Evolutionary conservation across 2,113 vertebrate species (phyloP).

Genomic region (Pomatorhinus ruficollis): DNA sequence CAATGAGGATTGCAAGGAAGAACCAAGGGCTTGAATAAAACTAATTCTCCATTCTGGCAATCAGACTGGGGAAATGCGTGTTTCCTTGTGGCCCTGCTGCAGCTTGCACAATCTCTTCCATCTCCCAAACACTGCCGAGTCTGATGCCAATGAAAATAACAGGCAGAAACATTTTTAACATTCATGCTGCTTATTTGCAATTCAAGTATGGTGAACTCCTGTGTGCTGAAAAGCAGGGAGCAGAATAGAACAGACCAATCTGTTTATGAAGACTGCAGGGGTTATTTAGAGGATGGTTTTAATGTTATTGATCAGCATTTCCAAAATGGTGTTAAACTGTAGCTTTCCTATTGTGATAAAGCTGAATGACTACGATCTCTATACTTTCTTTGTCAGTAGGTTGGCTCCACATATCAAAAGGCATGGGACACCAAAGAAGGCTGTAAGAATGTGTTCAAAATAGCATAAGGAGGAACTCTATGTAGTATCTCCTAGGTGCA

Average conservation of each 20-base stretch:
- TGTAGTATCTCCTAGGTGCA: background rate
- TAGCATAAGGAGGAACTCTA: background rate
- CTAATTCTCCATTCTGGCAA: background rate
- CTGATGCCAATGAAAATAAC: constrained; percentile 8
- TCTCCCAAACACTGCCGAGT: background rate
- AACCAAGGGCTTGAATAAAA: background rate
- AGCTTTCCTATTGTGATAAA: background rate
- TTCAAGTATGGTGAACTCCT: background rate
- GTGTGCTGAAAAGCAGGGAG: background rate
- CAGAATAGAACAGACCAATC: background rate
- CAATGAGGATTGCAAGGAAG: background rate
- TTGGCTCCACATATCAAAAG: background rate
- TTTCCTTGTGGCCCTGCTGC: background rate
- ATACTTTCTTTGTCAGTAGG: background rate
- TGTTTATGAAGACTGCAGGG: background rate
- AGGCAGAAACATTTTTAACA: background rate
- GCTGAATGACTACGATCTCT: background rate
- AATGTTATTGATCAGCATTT: background rate
- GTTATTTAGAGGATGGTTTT: background rate
- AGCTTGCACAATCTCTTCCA: background rate
- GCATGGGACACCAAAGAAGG: background rate
- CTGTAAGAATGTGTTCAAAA: background rate
- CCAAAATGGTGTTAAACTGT: background rate
- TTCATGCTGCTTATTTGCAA: background rate
- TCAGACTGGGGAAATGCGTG: background rate